Percentiles rank a stretch among this genome's conserved stretches.
Conservation (phyloP, 2,888 invertebrate genomes). For the Ennomos quercinarius region DNA sequence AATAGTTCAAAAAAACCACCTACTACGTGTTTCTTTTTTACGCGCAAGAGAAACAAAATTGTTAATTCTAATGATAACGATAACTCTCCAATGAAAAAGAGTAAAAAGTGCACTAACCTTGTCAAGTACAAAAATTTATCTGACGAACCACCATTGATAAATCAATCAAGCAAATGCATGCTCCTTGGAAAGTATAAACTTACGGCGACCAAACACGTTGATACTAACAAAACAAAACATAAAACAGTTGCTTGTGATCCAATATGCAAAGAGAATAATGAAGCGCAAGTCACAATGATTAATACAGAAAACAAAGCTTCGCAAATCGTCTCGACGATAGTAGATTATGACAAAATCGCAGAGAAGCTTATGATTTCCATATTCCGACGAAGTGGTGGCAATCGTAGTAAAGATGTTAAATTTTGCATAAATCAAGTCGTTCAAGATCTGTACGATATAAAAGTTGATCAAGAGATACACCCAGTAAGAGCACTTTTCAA, state of each 20-base stretch:
- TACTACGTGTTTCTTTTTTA: conserved; percentile 57
- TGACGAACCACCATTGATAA: conserved; percentile 62
- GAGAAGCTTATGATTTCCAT: conserved; percentile 63
- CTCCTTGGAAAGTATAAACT: conserved; percentile 57
- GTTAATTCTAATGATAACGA: neutral
- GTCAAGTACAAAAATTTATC: conserved; percentile 66
- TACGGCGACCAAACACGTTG: conserved; percentile 34
- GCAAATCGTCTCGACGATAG: conserved; percentile 50
- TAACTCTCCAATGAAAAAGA: conserved; percentile 56
- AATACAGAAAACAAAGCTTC: conserved; percentile 46
- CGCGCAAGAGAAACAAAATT: conserved; percentile 44
- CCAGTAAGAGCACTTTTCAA: conserved; percentile 68
- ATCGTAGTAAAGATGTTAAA: conserved; percentile 43
- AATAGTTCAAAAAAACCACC: conserved; percentile 38
- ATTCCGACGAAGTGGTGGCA: conserved; percentile 49
- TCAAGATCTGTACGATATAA: conserved; percentile 62
- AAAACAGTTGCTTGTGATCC: conserved; percentile 40
- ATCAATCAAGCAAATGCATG: conserved; percentile 61
- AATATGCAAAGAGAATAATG: conserved; percentile 38
- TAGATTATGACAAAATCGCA: conserved; percentile 62
- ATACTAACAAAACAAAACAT: conserved; percentile 18
- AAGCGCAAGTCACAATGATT: conserved; percentile 49
- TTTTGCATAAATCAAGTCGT: conserved; percentile 61
- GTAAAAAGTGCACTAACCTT: conserved; percentile 73
- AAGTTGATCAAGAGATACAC: conserved; percentile 50